These are phyloP conservation scores for Nymphalis polychloros DNA, from an alignment of 2,888 invertebrate genomes.

Conservation along the genomic window DNA sequence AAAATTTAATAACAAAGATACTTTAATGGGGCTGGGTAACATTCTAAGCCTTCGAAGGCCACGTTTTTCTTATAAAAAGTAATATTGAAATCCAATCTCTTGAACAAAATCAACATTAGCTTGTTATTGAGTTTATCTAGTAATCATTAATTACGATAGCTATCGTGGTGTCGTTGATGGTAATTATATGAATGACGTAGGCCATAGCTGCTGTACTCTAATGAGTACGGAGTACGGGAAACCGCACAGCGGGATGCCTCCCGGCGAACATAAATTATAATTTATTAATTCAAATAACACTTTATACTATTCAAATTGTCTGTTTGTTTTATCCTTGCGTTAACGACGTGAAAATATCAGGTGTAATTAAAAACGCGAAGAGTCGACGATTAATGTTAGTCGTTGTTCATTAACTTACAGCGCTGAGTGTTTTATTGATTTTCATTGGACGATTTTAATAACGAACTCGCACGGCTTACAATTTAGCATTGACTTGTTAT, in stretches of 20 bases:
- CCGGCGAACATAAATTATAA: conserved; percentile 57
- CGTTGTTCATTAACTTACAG: conserved; percentile 60
- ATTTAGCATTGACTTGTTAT: neutral
- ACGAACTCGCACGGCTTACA: neutral
- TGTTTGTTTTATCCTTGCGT: conserved; percentile 76
- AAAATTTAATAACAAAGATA: too few species aligned
- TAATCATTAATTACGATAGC: conserved; percentile 37
- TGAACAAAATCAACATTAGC: conserved; percentile 7
- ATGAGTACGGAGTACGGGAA: conserved; percentile 42
- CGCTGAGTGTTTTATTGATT: conserved; percentile 69
- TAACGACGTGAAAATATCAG: conserved; percentile 79
- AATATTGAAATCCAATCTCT: neutral
- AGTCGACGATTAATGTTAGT: conserved; percentile 65
- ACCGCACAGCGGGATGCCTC: conserved; percentile 60
- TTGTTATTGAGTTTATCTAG: conserved; percentile 11
- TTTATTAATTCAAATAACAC: conserved; percentile 79
- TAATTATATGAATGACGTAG: conserved; percentile 33
- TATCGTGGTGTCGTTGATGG: conserved; percentile 34
- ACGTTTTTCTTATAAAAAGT: neutral
- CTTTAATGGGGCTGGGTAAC: too few species aligned
- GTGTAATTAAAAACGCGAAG: conserved; percentile 76
- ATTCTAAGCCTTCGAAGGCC: neutral
- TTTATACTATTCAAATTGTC: conserved; percentile 71
- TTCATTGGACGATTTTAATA: conserved; percentile 51
- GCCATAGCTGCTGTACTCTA: conserved; percentile 34